phyloP scores from a whole-genome alignment of 1,140 invertebrate genomes.

The Nebria ingens region DNA sequence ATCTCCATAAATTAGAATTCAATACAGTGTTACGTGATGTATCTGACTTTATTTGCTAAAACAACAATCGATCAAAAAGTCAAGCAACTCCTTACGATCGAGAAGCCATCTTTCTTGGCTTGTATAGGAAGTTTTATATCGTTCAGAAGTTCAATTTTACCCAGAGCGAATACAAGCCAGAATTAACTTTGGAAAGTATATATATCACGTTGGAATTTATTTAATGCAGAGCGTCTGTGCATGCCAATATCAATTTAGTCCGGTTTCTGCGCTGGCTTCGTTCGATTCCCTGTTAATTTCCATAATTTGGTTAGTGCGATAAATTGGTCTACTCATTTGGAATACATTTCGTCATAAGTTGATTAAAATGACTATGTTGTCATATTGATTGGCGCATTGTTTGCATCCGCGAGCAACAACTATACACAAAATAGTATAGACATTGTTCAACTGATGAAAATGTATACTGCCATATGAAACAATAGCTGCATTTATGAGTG shows the following conservation, averaged over 20 bases:
- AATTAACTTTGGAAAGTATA: neutral
- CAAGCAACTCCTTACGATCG: neutral
- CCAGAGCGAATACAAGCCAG: neutral
- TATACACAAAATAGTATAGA: too few species aligned
- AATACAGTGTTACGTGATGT: too few species aligned
- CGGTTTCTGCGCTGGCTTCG: neutral
- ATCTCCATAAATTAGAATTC: too few species aligned
- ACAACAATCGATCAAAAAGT: neutral
- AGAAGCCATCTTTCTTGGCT: neutral
- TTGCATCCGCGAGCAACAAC: too few species aligned
- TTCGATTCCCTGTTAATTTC: neutral
- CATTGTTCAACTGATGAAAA: too few species aligned
- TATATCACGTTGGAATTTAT: neutral
- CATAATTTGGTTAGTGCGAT: neutral
- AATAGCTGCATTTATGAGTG: too few species aligned
- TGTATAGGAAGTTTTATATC: neutral
- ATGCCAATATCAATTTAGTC: neutral
- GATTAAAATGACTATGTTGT: neutral
- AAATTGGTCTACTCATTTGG: neutral
- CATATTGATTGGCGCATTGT: neutral
- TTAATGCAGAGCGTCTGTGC: neutral
- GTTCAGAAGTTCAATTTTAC: neutral
- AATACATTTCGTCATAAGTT: neutral
- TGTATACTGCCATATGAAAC: too few species aligned
- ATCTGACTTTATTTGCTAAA: constrained; percentile 8